A percentile compares a stretch with the other conserved stretches of the same genome.
phyloP scores from a whole-genome alignment of 2,888 invertebrate genomes.

The Miltochrista miniata region DNA sequence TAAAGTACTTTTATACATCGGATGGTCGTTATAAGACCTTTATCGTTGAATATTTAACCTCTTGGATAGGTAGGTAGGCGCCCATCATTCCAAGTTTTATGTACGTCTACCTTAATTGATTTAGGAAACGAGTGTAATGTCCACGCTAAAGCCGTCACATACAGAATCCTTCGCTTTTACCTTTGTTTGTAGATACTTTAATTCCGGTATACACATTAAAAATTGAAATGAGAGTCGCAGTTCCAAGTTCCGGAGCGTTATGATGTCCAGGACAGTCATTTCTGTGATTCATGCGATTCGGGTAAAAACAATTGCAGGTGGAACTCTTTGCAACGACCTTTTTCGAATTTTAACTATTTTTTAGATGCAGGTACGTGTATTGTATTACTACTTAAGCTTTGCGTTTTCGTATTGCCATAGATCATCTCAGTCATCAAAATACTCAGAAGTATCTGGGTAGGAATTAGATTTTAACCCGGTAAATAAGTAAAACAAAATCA shows the following conservation, averaged over 20 bases:
- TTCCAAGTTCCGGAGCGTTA: conserved; percentile 28
- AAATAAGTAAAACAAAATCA: no score
- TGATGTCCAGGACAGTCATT: conserved; percentile 12
- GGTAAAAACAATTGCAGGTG: conserved; percentile 25
- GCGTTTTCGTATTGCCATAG: no score
- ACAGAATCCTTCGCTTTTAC: conserved; percentile 17
- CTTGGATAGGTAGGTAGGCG: conserved; percentile 33
- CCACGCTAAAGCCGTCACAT: conserved; percentile 13
- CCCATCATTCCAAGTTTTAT: conserved; percentile 50
- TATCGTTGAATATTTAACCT: conserved; percentile 42
- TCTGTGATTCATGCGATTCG: conserved; percentile 22
- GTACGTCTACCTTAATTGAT: conserved; percentile 49
- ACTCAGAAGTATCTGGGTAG: no score
- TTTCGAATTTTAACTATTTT: conserved; percentile 21
- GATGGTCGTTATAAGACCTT: conserved; percentile 9
- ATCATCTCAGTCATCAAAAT: no score
- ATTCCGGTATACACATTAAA: conserved; percentile 16
- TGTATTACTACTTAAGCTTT: no score
- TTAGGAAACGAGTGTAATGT: conserved; percentile 45
- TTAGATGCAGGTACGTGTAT: background rate
- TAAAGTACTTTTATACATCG: no score
- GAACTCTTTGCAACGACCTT: conserved; percentile 31
- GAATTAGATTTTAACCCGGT: no score
- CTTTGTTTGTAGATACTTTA: conserved; percentile 9
- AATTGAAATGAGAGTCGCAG: conserved; percentile 21